Base-by-base conservation (phyloP, 2,888 invertebrate species). In the Digitonthophagus gazella region DNA sequence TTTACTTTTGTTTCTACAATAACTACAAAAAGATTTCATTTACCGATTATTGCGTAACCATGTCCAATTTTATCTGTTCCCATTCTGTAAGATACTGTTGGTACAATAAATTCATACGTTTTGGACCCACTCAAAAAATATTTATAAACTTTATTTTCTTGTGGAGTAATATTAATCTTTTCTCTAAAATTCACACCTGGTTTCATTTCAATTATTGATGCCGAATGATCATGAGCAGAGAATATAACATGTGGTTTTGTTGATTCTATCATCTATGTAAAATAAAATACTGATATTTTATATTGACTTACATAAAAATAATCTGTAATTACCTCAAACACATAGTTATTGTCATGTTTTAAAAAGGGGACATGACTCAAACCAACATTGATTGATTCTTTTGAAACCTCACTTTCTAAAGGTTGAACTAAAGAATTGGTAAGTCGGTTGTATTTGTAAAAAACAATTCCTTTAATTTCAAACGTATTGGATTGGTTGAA, bases 51-150 rank as follows among this genome's bases (percentile, higher is more conserved):
- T 5, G 92, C 93, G 72, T 90, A 90, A 44, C 96, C 96, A 82
- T 91, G 96, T 1, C 97, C 98, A 82, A 96, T 93, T 74, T 91
- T 85, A 2, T 83, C 80, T 15, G 92, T 93, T 0, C 98, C 98
- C 98, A 98, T 98, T 76, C 98, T 88, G 81, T 98, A 98, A 0
- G 96, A 97, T 79, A 95, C 96, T 0, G 98, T 97, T 1, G 98
- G 98, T 73, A 96, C 92, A 81, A 92, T 89, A 64, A 98, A 88
- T 85, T 98, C 97, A 76, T 85, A 84, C 76, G 85, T 81, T 74
- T 84, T 83, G 55, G 81, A 82, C 71, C 81, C 78, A 56, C 84
- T 84, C 69, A 86, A 78, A 66, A 81, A 78, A 67, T 83, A 82
- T 71, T 83, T 80, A 76, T 83, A 84, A 54, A 85, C 75, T 70